Evolutionary conservation across 2,113 vertebrate genomes (phyloP).

Genomic region (Psephotus haematonotus): DNA sequence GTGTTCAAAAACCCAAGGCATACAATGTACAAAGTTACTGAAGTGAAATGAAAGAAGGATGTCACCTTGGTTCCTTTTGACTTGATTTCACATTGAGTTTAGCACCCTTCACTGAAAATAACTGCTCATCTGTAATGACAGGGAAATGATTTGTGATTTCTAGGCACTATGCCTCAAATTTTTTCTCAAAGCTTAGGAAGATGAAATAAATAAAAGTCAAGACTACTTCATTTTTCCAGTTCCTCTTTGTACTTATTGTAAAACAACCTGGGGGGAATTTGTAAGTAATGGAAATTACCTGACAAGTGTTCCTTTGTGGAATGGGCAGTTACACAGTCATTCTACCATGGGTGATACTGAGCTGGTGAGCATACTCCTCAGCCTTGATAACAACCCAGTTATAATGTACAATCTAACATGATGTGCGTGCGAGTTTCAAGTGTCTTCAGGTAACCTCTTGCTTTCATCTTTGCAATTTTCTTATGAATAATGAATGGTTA

Average conservation of each 20-base stretch:
- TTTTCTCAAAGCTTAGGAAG: not conserved
- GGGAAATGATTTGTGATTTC: not conserved
- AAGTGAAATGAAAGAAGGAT: not conserved
- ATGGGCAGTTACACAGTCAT: not conserved
- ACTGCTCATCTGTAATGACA: not conserved
- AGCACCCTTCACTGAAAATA: not conserved
- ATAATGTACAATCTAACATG: rapidly evolving
- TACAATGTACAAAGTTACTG: not conserved
- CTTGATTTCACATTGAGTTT: not conserved
- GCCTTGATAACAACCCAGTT: not conserved
- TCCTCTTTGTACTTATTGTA: not conserved
- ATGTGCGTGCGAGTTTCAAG: not conserved
- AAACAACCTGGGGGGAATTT: not conserved
- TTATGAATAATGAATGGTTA: not conserved
- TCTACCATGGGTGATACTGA: not conserved
- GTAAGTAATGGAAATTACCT: not conserved
- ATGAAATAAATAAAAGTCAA: not conserved
- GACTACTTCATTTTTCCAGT: not conserved
- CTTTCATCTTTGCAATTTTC: not conserved
- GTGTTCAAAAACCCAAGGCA: not conserved
- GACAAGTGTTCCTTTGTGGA: not conserved
- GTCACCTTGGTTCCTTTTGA: not conserved
- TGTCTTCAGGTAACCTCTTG: not conserved
- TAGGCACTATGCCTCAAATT: not conserved
- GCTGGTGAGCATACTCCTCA: not conserved